Percentiles rank a stretch among this genome's conserved stretches.
phyloP scores from a whole-genome alignment of 2,113 vertebrate genomes.

The Bucco capensis region DNA sequence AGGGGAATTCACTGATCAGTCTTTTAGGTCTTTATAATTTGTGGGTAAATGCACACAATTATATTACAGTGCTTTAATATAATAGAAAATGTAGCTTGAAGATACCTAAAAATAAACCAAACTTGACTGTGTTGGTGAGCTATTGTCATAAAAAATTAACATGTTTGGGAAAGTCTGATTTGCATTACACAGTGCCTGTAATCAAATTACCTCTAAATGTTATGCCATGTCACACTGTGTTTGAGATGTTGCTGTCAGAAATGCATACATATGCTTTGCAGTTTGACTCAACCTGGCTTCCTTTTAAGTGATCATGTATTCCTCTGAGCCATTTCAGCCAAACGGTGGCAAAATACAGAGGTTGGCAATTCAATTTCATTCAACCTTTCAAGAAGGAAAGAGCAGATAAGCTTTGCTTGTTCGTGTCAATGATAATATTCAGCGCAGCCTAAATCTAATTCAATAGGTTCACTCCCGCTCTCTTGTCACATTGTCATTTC shows the following conservation, averaged over 20 bases:
- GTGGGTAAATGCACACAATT: not conserved
- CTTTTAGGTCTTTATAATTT: not conserved
- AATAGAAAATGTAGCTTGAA: not conserved
- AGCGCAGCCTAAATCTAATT: constrained; percentile 59
- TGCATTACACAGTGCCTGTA: constrained; percentile 58
- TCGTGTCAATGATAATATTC: constrained; percentile 65
- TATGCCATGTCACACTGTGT: constrained; percentile 32
- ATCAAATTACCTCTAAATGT: constrained; percentile 65
- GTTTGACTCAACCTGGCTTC: constrained; percentile 38
- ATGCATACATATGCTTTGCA: not conserved
- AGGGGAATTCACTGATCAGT: not conserved
- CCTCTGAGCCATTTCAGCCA: constrained; percentile 62
- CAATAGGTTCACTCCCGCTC: constrained; percentile 32
- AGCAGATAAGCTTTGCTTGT: constrained; percentile 66
- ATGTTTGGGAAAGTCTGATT: constrained; percentile 49
- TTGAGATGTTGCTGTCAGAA: constrained; percentile 58
- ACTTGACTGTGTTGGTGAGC: constrained; percentile 1
- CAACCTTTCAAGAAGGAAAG: constrained; percentile 70
- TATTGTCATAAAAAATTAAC: constrained; percentile 36
- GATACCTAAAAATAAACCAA: not conserved
- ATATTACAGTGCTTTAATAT: not conserved
- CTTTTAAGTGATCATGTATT: constrained; percentile 44
- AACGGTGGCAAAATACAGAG: constrained; percentile 63
- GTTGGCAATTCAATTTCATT: constrained; percentile 64
- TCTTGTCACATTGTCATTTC: constrained; percentile 45